Evolutionary conservation across 2,113 vertebrate species (phyloP).

Genomic region (Amblyornis subalaris): DNA sequence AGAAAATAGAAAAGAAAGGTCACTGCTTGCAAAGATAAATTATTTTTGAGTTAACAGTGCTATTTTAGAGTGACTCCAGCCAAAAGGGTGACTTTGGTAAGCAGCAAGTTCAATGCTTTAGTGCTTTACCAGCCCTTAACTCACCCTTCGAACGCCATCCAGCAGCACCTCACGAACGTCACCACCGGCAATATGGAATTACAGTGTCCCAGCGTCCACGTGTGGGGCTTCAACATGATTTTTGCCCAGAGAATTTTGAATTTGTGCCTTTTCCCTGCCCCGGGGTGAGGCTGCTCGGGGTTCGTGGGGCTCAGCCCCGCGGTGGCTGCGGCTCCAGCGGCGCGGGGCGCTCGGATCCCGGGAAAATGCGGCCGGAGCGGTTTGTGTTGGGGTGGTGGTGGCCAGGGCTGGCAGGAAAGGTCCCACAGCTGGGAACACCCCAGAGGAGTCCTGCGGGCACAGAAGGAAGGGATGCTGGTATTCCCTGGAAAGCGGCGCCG

Average conservation of each 20-base stretch:
- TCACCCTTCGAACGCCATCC: neutral
- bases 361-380: accelerated
- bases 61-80: neutral
- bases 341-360: accelerated
- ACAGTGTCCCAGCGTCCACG: neutral
- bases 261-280: neutral
- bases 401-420: neutral
- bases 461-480: accelerated
- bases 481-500: accelerated
- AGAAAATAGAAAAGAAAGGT: neutral
- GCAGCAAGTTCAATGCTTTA: neutral
- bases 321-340: accelerated
- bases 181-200: neutral
- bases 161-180: neutral
- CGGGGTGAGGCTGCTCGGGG: accelerated
- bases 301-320: accelerated
- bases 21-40: neutral
- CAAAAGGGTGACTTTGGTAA: neutral
- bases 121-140: neutral
- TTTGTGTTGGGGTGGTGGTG: neutral
- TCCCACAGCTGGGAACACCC: neutral
- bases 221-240: neutral
- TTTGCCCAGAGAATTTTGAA: neutral
- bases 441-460: accelerated
- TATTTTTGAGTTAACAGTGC: neutral